phyloP scores from a whole-genome alignment of 2,888 invertebrate species.

The Caradrina kadenii region DNA sequence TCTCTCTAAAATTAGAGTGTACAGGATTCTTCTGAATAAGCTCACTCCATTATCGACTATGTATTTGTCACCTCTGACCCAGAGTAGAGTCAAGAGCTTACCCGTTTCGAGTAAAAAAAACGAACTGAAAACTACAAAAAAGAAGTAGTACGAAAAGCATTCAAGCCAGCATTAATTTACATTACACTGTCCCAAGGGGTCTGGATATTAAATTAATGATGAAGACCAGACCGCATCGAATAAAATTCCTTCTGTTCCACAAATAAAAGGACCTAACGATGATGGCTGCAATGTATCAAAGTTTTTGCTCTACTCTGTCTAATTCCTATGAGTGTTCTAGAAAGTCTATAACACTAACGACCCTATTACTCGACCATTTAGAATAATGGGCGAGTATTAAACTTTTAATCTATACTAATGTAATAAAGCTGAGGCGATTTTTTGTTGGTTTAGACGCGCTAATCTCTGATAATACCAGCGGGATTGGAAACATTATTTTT shows the following conservation, averaged over 20 bases:
- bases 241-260: constrained; percentile 30
- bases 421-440: no score
- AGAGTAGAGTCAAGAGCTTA: no score
- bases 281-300: constrained; percentile 49
- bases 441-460: no score
- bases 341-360: constrained; percentile 28
- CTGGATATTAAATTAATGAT: constrained; percentile 35
- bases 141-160: not conserved
- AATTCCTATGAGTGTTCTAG: constrained; percentile 50
- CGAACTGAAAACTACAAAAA: no score
- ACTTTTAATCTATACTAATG: constrained; percentile 13
- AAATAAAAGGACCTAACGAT: constrained; percentile 53
- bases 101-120: no score
- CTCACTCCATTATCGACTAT: no score
- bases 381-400: not conserved
- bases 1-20: no score
- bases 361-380: constrained; percentile 29
- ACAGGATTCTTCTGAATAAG: no score
- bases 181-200: not conserved
- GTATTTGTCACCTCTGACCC: no score
- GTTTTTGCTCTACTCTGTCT: constrained; percentile 43
- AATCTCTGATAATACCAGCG: no score
- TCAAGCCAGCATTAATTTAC: not conserved
- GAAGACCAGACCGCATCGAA: constrained; percentile 10
- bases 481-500: no score